phyloP scores from a whole-genome alignment of 2,888 invertebrate genomes.

The Agriotes lineatus region DNA sequence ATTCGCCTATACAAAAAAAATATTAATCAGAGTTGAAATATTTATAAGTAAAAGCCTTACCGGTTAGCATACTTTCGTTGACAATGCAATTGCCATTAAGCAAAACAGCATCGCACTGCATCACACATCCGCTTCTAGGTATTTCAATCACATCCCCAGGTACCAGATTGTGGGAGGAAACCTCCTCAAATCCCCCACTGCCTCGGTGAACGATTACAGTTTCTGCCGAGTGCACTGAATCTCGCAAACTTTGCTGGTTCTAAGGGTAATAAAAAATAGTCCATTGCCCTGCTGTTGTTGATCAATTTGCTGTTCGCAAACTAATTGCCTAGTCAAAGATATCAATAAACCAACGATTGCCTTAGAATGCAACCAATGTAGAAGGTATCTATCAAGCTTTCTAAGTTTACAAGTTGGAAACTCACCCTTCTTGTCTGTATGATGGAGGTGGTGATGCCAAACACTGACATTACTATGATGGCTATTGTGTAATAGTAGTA shows the following conservation, averaged over 20 bases:
- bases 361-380: not conserved
- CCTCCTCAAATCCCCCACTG: conserved; percentile 66
- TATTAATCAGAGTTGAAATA: not conserved
- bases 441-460: conserved; percentile 86
- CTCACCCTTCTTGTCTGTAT: conserved; percentile 85
- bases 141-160: conserved; percentile 92
- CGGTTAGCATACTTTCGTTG: conserved; percentile 96
- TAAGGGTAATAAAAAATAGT: conserved; percentile 59
- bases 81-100: conserved; percentile 89
- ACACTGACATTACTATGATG: conserved; percentile 85
- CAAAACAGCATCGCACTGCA: conserved; percentile 93
- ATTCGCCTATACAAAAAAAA: conserved; percentile 78
- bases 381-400: not conserved
- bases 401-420: not conserved
- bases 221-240: conserved; percentile 84
- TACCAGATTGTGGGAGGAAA: conserved; percentile 81
- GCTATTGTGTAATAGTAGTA: conserved; percentile 91
- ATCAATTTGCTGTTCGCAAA: conserved; percentile 9
- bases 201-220: conserved; percentile 75
- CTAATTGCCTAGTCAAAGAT: conserved; percentile 10
- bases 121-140: conserved; percentile 84
- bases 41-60: conserved; percentile 62
- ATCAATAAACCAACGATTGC: not conserved
- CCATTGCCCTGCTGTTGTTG: not conserved
- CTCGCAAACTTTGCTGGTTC: conserved; percentile 90